Conservation (phyloP, 2,888 invertebrate species). For the Mylabris sibirica region DNA sequence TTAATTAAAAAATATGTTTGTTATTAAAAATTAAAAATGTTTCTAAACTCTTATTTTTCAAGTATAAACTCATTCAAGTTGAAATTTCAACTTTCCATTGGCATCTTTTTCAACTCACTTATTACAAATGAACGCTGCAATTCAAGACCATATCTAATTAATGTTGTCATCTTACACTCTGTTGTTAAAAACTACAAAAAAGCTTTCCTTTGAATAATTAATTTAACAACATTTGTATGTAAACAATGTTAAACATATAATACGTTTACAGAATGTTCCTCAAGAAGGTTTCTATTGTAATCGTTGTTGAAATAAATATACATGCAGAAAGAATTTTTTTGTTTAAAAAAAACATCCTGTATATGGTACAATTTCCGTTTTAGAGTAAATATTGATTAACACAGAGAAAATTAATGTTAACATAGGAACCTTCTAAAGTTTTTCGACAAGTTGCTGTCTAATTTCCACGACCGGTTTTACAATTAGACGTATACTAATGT, state of each 20-base stretch:
- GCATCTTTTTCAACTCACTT: not conserved
- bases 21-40: not conserved
- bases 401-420: too few relatives aligned
- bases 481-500: too few relatives aligned
- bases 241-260: not conserved
- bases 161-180: not conserved
- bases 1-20: not conserved
- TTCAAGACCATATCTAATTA: conserved; percentile 3
- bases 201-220: not conserved
- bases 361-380: too few relatives aligned
- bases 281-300: too few relatives aligned
- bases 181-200: not conserved
- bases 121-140: not conserved
- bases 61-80: not conserved
- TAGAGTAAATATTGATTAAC: too few relatives aligned
- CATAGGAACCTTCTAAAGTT: too few relatives aligned
- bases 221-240: not conserved
- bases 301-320: too few relatives aligned
- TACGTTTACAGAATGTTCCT: too few relatives aligned
- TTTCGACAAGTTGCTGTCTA: too few relatives aligned
- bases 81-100: not conserved
- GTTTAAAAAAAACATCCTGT: too few relatives aligned
- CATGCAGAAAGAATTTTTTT: too few relatives aligned
- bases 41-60: conserved; percentile 1
- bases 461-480: too few relatives aligned